phyloP scores from a whole-genome alignment of 2,888 invertebrate genomes.

The Celastrina argiolus region DNA sequence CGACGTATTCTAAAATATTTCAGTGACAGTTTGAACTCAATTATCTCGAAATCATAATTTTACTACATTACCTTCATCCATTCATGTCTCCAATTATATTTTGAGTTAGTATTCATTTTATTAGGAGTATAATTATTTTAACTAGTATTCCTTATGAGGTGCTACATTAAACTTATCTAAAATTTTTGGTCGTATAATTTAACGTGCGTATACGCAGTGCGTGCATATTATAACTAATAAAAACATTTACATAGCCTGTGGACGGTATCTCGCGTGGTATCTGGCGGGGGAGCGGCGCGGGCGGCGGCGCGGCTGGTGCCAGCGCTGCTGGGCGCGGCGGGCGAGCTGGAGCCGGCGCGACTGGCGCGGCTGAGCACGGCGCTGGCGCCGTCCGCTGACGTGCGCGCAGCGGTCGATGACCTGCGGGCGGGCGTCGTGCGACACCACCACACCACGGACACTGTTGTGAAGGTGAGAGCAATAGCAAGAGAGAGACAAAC shows the following conservation, averaged over 20 bases:
- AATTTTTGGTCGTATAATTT: no score
- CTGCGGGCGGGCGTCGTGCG: conserved; percentile 88
- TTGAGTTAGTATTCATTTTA: no score
- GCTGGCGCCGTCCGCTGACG: conserved; percentile 80
- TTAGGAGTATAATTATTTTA: no score
- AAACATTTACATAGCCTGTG: conserved; percentile 78
- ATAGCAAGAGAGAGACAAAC: no score
- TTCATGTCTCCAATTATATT: no score
- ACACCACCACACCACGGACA: conserved; percentile 92
- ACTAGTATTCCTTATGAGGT: no score
- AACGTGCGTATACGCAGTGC: background rate
- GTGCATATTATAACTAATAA: background rate
- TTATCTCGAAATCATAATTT: no score
- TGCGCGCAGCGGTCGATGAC: conserved; percentile 87
- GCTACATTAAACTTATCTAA: no score
- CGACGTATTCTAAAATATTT: no score
- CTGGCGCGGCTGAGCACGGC: conserved; percentile 88
- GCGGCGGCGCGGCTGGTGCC: conserved; percentile 89
- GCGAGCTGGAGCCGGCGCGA: conserved; percentile 89
- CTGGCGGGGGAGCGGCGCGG: conserved; percentile 86
- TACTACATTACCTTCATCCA: no score
- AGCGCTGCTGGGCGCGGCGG: conserved; percentile 90
- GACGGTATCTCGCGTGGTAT: conserved; percentile 91
- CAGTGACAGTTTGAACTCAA: no score
- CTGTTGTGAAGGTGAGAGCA: conserved; percentile 84